Base-by-base conservation (phyloP, 2,113 vertebrate genomes). In the Talpa occidentalis region DNA sequence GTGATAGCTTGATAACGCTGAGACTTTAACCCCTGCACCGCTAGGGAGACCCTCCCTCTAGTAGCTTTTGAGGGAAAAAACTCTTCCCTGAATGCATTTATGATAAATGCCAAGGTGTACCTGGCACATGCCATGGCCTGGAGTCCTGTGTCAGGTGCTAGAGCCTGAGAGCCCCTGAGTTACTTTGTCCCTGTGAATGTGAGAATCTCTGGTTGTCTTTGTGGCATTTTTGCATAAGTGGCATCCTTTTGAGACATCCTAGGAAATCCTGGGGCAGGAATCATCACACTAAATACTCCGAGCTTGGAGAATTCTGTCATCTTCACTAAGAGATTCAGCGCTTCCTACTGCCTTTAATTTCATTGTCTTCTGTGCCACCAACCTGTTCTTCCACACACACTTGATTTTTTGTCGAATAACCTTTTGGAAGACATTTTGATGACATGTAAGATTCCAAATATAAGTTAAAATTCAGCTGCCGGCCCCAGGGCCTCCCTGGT, bases 271-370 rank as follows among this genome's bases (percentile, higher is more conserved):
- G 2, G 35, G 24, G 81, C 32, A 8, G 1, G n/a, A 28, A 3
- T 64, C 17, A 0, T 37, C 3, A 1, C 28, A 12, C 4, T 21
- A 1, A 30, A 16, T 2, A 14, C 16, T 35, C 30, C 2, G 15
- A 24, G 54, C 35, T 64, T 32, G 2, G 73, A 37, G 30, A 44
- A 17, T 12, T 37, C 47, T 54, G 17, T 32, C 17, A 12, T 62
- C 35, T 32, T 28, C 35, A 17, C 10, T 35, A 47, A 26, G 77
- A 56, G 59, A 37, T 19, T 47, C 19, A 19, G 40, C 1, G 0
- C n/a, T 49, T 59, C 49, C 78, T 35, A 10, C 47, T 22, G 40
- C 42, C 1, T 52, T 60, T 10, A 5, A 47, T 77, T 16, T 78
- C 52, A n/a, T 52, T 9, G 4, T 32, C 60, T 28, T 59, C 24